phyloP scores from a whole-genome alignment of 2,113 vertebrate species.

The Nanorana parkeri region DNA sequence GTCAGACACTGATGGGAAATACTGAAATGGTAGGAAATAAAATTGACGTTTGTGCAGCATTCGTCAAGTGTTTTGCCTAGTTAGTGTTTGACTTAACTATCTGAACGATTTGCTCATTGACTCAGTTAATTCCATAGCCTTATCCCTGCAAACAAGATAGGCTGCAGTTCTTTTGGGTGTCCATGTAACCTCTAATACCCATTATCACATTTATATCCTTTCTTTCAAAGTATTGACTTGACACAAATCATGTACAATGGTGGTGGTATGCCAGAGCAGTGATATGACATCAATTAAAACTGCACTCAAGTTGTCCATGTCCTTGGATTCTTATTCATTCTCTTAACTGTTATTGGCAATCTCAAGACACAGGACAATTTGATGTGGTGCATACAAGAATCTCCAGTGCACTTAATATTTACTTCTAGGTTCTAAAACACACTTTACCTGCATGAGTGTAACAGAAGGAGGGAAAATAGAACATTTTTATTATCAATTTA shows the following conservation, averaged over 20 bases:
- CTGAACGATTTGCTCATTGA: constrained; percentile 36
- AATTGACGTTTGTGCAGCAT: constrained; percentile 35
- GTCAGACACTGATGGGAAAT: background rate
- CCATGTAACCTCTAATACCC: background rate
- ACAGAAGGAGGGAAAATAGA: no score
- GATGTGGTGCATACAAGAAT: background rate
- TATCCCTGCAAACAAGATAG: background rate
- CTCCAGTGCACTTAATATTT: background rate
- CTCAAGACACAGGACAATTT: background rate
- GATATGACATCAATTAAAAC: background rate
- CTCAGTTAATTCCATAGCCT: constrained; percentile 22
- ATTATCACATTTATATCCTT: background rate
- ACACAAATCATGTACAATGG: constrained; percentile 1
- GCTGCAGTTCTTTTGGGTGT: background rate
- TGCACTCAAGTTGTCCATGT: background rate
- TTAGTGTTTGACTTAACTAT: constrained; percentile 40
- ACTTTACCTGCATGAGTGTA: no score
- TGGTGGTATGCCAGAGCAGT: background rate
- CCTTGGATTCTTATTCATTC: background rate
- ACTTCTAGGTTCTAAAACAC: background rate
- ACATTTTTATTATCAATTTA: no score
- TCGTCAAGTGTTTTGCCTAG: constrained; percentile 14
- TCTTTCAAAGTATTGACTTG: background rate
- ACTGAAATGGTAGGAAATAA: constrained; percentile 1
- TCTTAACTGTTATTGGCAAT: background rate